Conservation (phyloP, 37 sponge, comb jelly and placozoan genomes). For the Ephydatia muelleri region DNA sequence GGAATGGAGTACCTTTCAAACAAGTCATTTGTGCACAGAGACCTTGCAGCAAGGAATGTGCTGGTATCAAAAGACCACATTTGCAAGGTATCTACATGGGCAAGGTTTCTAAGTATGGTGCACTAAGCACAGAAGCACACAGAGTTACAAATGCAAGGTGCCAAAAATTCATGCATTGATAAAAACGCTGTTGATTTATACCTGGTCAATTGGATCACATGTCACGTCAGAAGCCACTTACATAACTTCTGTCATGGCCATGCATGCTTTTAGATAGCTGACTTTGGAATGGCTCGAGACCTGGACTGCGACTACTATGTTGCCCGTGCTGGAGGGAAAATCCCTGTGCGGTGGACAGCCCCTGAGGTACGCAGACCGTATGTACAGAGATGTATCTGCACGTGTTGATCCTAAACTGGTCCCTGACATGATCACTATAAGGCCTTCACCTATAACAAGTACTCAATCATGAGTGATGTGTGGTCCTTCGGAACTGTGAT, state of each 20-base stretch:
- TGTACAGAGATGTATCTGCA: background rate
- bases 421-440: background rate
- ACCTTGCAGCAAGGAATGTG: constrained; percentile 58
- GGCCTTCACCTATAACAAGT: background rate
- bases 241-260: no score
- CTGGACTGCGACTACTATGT: background rate
- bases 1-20: constrained; percentile 41
- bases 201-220: no score
- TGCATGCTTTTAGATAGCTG: background rate
- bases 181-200: no score
- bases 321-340: background rate
- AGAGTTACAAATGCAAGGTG: no score
- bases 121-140: background rate
- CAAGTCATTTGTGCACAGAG: constrained; percentile 34
- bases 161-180: no score
- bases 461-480: background rate
- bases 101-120: no score
- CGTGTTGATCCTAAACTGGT: background rate
- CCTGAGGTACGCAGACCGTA: background rate
- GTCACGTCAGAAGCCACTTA: no score
- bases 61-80: constrained; percentile 24
- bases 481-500: background rate
- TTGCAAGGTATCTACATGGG: no score
- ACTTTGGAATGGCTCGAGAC: background rate
- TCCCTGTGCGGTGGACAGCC: background rate